Evolutionary conservation across 1,140 invertebrate species (phyloP).

Genomic region (Marisa cornuarietis): DNA sequence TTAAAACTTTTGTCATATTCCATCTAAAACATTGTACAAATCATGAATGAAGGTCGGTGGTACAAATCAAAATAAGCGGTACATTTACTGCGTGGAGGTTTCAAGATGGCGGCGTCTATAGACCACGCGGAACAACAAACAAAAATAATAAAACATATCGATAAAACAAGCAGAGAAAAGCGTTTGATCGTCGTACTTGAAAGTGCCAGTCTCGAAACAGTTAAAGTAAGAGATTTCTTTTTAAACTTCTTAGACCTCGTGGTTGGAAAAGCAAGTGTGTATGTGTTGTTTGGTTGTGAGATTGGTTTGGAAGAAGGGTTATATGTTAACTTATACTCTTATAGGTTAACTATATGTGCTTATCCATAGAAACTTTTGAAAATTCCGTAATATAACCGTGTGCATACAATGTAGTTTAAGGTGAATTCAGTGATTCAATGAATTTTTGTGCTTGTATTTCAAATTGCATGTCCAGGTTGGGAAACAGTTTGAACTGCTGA

Average conservation of each 20-base stretch:
- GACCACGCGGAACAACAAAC: slow-evolving; percentile 31
- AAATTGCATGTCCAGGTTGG: slow-evolving; percentile 74
- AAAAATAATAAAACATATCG: slow-evolving; percentile 51
- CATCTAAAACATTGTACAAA: no score
- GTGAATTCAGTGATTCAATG: no score
- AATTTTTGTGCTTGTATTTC: not conserved
- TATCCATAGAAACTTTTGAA: no score
- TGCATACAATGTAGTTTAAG: no score
- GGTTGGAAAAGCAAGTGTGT: slow-evolving; percentile 16
- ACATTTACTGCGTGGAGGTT: not conserved
- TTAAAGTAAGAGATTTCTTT: slow-evolving; percentile 77
- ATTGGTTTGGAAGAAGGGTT: not conserved
- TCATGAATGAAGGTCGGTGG: no score
- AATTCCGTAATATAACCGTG: no score
- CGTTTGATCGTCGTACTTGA: slow-evolving; percentile 93
- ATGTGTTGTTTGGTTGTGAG: not conserved
- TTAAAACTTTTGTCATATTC: no score
- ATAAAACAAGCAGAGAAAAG: slow-evolving; percentile 69
- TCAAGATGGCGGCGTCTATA: slow-evolving; percentile 19
- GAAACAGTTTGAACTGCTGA: slow-evolving; percentile 88
- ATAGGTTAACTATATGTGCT: not conserved
- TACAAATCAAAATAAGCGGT: no score
- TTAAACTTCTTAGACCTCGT: not conserved
- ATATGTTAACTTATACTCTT: no score
- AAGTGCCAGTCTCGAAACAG: slow-evolving; percentile 92